Percentiles rank a stretch among this genome's conserved stretches.
Evolutionary conservation across 2,888 invertebrate species (phyloP).

Genomic region (Melipona beecheii): DNA sequence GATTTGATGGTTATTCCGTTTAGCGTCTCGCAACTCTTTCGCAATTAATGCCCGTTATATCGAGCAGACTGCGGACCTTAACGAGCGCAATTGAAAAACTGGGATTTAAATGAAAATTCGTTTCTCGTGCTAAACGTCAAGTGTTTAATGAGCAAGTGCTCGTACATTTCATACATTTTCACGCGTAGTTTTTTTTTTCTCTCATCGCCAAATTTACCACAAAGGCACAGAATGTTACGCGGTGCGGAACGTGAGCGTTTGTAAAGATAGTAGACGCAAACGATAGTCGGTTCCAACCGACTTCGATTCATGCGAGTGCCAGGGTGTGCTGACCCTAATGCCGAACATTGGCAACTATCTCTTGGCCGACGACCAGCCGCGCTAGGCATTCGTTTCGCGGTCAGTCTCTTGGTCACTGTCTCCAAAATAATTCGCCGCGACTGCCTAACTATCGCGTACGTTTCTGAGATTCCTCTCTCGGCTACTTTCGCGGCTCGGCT

Average conservation of each 20-base stretch:
- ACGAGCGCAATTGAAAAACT: too few species aligned
- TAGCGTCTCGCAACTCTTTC: background rate
- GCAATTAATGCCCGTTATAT: too few species aligned
- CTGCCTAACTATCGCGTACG: background rate
- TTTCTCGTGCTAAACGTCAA: too few species aligned
- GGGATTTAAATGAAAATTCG: too few species aligned
- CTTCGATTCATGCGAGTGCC: background rate
- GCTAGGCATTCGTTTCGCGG: background rate
- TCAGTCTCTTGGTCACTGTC: background rate
- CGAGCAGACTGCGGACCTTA: too few species aligned
- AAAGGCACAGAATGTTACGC: too few species aligned
- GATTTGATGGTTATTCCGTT: background rate
- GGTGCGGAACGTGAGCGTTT: too few species aligned
- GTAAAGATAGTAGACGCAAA: background rate
- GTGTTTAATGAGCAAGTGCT: too few species aligned
- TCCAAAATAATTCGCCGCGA: background rate
- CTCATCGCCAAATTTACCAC: too few species aligned
- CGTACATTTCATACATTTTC: too few species aligned
- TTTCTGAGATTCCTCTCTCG: background rate
- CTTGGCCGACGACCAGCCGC: too few species aligned
- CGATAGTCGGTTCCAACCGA: background rate
- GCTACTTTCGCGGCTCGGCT: background rate
- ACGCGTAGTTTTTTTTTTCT: too few species aligned
- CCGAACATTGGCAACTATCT: background rate
- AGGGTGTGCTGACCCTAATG: background rate